Percentiles rank a stretch among this genome's conserved stretches.
phyloP scores from a whole-genome alignment of 2,797 vertebrate genomes.

The Gila robusta region DNA sequence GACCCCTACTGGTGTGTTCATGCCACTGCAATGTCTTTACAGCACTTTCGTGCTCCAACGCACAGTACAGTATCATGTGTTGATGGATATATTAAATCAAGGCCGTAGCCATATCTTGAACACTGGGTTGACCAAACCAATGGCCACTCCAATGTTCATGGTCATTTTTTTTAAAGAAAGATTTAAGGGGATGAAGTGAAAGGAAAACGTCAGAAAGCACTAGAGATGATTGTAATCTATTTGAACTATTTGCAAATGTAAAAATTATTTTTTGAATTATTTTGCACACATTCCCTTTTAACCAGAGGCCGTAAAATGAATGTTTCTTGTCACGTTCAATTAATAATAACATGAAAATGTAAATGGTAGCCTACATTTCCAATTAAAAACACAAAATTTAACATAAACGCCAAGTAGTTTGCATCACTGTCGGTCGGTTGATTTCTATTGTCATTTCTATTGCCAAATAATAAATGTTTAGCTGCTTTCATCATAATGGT shows the following conservation, averaged over 20 bases:
- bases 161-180: neutral
- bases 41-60: neutral
- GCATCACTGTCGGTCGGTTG: neutral
- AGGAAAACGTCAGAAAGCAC: neutral
- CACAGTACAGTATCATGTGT: neutral
- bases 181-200: neutral
- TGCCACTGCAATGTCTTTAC: constrained; percentile 63
- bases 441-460: too few relatives aligned
- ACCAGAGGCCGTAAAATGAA: neutral
- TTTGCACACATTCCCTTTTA: neutral
- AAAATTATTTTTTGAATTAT: neutral
- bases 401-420: neutral
- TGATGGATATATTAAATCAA: neutral
- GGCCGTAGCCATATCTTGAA: neutral
- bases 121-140: neutral
- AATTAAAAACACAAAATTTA: neutral
- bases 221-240: neutral
- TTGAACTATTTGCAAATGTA: neutral
- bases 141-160: neutral
- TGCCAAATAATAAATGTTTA: too few relatives aligned
- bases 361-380: too few relatives aligned
- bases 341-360: neutral
- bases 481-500: too few relatives aligned
- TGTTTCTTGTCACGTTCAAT: too few relatives aligned
- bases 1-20: constrained; percentile 78